These are phyloP conservation scores for Phymatocera aterrima DNA, from an alignment of 2,888 invertebrate genomes.

Conservation along the genomic window DNA sequence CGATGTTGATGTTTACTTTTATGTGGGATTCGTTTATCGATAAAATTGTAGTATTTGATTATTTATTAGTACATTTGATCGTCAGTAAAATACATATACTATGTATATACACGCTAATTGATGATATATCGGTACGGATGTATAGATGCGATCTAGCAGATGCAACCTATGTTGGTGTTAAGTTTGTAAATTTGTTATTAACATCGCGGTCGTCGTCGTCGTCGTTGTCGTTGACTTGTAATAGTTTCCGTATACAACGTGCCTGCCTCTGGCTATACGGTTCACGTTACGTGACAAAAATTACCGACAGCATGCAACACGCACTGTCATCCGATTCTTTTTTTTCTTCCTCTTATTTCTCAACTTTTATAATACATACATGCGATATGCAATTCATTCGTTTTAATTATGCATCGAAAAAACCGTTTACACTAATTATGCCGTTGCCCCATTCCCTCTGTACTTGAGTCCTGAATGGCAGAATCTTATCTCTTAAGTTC, in stretches of 20 bases:
- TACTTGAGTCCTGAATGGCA: no score
- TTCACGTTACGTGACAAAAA: not conserved
- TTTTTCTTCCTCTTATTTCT: not conserved
- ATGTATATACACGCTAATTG: not conserved
- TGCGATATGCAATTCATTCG: not conserved
- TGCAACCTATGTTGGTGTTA: no score
- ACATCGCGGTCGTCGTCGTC: not conserved
- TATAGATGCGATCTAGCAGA: no score
- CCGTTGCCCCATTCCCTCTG: not conserved
- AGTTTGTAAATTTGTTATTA: not conserved
- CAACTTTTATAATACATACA: not conserved
- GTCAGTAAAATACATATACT: not conserved
- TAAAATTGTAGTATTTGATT: not conserved
- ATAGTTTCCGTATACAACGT: no score
- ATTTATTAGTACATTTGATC: not conserved
- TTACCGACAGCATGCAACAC: not conserved
- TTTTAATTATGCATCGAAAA: not conserved
- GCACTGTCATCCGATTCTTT: constrained; percentile 30
- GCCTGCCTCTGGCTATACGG: no score
- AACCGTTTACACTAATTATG: not conserved
- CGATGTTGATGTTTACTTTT: not conserved
- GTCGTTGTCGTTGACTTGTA: no score
- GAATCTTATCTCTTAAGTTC: no score
- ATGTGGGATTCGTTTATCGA: not conserved
- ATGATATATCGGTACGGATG: no score